phyloP scores from a whole-genome alignment of 1,140 invertebrate genomes.

The Ptiloglossa arizonensis region DNA sequence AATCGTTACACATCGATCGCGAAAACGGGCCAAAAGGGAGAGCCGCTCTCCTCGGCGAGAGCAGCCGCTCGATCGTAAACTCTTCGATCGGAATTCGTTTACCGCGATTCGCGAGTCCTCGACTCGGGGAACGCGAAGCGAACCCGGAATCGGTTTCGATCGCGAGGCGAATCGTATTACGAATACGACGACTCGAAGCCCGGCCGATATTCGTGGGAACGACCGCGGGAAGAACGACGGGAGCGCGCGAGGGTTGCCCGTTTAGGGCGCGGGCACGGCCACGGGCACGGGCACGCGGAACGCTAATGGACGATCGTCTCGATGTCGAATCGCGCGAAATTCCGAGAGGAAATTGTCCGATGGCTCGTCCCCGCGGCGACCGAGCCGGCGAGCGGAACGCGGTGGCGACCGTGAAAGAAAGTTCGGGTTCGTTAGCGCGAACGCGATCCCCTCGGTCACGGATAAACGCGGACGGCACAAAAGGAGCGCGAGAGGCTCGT shows the following conservation, averaged over 20 bases:
- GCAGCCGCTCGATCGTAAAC: too few relatives aligned
- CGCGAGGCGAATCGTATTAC: slow-evolving; percentile 33
- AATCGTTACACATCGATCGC: too few relatives aligned
- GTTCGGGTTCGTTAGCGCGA: slow-evolving; percentile 35
- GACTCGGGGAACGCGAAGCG: not conserved
- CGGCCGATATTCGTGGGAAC: slow-evolving; percentile 48
- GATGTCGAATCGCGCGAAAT: slow-evolving; percentile 23
- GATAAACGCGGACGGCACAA: slow-evolving; percentile 52
- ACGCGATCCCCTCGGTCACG: slow-evolving; percentile 55
- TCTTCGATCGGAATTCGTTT: too few relatives aligned
- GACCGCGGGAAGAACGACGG: not conserved
- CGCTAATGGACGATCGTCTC: too few relatives aligned
- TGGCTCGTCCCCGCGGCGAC: not conserved
- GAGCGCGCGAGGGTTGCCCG: too few relatives aligned
- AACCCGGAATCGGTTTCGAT: too few relatives aligned
- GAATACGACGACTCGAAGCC: slow-evolving; percentile 27
- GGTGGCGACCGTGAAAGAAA: slow-evolving; percentile 54
- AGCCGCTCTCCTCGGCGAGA: too few relatives aligned
- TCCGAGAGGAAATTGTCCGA: not conserved
- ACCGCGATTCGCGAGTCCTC: too few relatives aligned
- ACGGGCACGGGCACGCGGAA: slow-evolving; percentile 41
- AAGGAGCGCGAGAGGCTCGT: slow-evolving; percentile 29
- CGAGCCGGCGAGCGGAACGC: too few relatives aligned
- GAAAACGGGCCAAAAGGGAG: too few relatives aligned
- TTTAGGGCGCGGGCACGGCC: too few relatives aligned